A percentile compares a stretch with the other conserved stretches of the same genome.
Evolutionary conservation across 2,888 invertebrate genomes (phyloP).

Genomic region (Eupithecia vulgata): DNA sequence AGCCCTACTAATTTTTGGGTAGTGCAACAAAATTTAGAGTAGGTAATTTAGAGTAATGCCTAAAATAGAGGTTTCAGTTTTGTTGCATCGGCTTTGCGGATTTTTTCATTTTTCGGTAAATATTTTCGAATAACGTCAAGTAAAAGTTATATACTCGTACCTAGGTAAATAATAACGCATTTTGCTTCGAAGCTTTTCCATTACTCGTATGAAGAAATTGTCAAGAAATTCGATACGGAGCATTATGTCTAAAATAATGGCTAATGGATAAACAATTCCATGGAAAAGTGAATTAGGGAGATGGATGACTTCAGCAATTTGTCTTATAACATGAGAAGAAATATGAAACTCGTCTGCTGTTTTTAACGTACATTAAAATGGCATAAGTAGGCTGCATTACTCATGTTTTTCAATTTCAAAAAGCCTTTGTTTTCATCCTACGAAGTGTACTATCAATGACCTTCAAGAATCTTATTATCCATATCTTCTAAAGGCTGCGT

Average conservation of each 20-base stretch:
- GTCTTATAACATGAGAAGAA: conserved; percentile 4
- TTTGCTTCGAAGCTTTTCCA: conserved; percentile 20
- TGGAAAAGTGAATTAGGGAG: conserved; percentile 40
- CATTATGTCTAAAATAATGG: conserved; percentile 40
- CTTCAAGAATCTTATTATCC: not conserved
- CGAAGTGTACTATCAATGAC: no score
- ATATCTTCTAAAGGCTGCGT: not conserved
- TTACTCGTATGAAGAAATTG: conserved; percentile 41
- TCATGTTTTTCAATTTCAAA: not conserved
- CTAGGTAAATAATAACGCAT: not conserved
- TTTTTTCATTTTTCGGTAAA: no score
- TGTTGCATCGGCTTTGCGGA: no score
- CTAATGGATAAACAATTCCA: conserved; percentile 43
- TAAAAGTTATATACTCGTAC: no score
- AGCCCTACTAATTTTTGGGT: no score
- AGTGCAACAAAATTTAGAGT: no score
- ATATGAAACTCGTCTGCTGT: not conserved
- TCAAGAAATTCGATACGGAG: conserved; percentile 41
- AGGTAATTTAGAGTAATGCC: no score
- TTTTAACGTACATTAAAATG: not conserved
- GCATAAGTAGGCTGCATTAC: not conserved
- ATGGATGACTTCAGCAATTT: conserved; percentile 33
- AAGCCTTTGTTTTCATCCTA: not conserved
- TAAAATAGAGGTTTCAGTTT: no score
- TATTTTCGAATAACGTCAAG: no score